A percentile compares a stretch with the other conserved stretches of the same genome.
Conservation (phyloP, 2,888 invertebrate genomes). For the Actias luna region DNA sequence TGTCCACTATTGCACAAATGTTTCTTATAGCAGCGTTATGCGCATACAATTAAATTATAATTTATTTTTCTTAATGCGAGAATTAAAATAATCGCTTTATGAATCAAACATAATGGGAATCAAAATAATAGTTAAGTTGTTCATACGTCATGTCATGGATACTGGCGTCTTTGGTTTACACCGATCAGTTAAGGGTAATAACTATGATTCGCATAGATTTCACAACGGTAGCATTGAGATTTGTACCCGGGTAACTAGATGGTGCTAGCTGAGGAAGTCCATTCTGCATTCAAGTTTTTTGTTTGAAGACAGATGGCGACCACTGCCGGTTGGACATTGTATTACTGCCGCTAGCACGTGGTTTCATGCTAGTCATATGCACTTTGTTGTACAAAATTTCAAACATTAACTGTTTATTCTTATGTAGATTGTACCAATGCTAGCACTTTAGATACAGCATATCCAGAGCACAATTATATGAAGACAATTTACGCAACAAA, state of each 20-base stretch:
- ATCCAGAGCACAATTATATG: slow-evolving; percentile 57
- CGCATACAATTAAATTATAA: no score
- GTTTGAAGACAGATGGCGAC: background rate
- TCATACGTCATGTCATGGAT: no score
- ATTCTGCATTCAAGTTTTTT: background rate
- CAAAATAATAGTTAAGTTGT: no score
- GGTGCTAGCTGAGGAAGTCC: background rate
- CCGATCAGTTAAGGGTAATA: no score
- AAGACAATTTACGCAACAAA: slow-evolving; percentile 64
- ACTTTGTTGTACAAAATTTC: slow-evolving; percentile 18
- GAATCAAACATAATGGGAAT: no score
- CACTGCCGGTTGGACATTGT: slow-evolving; percentile 34
- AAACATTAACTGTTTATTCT: slow-evolving; percentile 14
- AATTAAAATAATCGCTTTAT: no score
- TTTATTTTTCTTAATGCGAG: no score
- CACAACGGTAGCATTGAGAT: background rate
- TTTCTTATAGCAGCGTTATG: no score
- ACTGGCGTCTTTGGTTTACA: no score
- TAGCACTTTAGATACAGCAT: slow-evolving; percentile 51
- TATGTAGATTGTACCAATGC: slow-evolving; percentile 25
- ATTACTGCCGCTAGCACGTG: slow-evolving; percentile 44
- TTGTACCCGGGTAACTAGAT: background rate
- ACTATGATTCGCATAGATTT: background rate
- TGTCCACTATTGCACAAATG: no score
- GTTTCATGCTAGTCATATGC: slow-evolving; percentile 20